phyloP scores from a whole-genome alignment of 2,888 invertebrate species.

The Catocala fraxini region DNA sequence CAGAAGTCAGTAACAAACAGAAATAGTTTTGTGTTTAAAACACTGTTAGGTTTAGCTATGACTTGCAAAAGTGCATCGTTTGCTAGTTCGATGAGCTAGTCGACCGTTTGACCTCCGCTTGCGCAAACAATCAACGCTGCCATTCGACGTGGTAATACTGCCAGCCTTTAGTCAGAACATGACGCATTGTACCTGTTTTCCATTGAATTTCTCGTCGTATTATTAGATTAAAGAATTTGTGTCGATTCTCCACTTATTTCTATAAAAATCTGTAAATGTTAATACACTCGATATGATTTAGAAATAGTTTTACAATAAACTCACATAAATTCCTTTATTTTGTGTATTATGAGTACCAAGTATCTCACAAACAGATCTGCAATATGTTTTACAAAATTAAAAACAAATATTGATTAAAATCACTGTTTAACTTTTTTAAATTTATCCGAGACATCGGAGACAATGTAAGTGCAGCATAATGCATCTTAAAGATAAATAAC shows the following conservation, averaged over 20 bases:
- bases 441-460: no score
- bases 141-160: slow-evolving; percentile 32
- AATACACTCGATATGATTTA: no score
- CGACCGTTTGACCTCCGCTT: slow-evolving; percentile 35
- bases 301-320: no score
- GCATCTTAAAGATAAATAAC: slow-evolving; percentile 8
- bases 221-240: background rate
- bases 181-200: slow-evolving; percentile 32
- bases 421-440: no score
- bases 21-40: background rate
- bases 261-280: no score
- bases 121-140: slow-evolving; percentile 35
- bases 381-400: no score
- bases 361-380: no score
- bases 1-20: no score
- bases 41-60: background rate
- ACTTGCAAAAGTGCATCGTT: slow-evolving; percentile 1
- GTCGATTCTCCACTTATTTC: no score
- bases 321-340: no score
- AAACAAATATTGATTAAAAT: no score
- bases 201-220: background rate
- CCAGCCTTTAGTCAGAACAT: slow-evolving; percentile 35
- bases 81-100: slow-evolving; percentile 11
- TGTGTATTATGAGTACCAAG: no score
- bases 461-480: slow-evolving; percentile 8